Percentiles rank a stretch among this genome's conserved stretches.
phyloP scores from a whole-genome alignment of 2,113 vertebrate genomes.

The Brachyhypopomus occidentalis region DNA sequence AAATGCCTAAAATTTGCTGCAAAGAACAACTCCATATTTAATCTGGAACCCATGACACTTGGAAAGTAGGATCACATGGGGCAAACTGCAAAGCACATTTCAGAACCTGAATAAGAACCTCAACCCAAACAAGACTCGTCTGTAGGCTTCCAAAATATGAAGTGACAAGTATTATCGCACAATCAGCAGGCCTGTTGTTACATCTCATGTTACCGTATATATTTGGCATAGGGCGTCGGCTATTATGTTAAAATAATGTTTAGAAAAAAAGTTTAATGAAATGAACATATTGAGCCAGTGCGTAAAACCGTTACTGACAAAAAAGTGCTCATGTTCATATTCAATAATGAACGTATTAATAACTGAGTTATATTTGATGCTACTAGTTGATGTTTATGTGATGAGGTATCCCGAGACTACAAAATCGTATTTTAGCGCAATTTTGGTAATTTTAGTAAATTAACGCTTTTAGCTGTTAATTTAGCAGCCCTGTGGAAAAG shows the following conservation, averaged over 20 bases:
- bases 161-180: background rate
- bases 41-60: conserved; percentile 63
- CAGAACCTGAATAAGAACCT: background rate
- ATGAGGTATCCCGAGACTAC: too few species aligned
- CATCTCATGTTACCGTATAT: background rate
- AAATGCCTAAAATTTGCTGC: conserved; percentile 14
- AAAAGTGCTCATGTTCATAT: background rate
- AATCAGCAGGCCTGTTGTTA: background rate
- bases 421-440: too few species aligned
- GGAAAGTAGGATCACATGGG: conserved; percentile 57
- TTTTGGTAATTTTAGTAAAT: too few species aligned
- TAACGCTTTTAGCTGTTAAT: too few species aligned
- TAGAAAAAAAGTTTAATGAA: too few species aligned
- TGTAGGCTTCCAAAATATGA: background rate
- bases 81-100: conserved; percentile 14
- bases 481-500: too few species aligned
- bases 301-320: background rate
- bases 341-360: background rate
- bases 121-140: background rate
- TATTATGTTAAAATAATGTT: background rate
- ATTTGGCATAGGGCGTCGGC: background rate
- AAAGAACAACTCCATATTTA: conserved; percentile 53
- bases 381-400: background rate
- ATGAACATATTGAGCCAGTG: background rate
- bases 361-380: background rate